A percentile compares a stretch with the other conserved stretches of the same genome.
Evolutionary conservation across 1,140 invertebrate genomes (phyloP).

Genomic region (Grapholita molesta): DNA sequence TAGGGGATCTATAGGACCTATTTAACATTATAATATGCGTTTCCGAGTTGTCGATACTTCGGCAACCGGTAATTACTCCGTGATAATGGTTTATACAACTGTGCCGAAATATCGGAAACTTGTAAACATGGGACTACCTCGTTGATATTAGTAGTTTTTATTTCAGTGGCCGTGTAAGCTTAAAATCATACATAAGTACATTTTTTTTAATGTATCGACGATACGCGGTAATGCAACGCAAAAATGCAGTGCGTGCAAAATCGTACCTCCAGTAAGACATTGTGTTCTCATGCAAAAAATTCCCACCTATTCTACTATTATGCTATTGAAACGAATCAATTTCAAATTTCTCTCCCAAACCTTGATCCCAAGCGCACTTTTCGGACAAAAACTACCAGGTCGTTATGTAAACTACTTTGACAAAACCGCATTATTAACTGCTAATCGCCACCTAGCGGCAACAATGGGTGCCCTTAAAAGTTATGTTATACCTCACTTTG

Average conservation of each 20-base stretch:
- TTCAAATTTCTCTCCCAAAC: not conserved
- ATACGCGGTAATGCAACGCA: not conserved
- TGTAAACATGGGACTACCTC: too few species aligned
- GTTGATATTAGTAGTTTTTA: too few species aligned
- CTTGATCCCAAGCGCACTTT: not conserved
- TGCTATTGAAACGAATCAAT: not conserved
- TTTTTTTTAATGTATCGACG: not conserved
- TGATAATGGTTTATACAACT: too few species aligned
- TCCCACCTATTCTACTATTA: not conserved
- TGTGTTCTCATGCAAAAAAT: not conserved
- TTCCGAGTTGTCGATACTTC: too few species aligned
- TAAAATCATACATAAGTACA: too few species aligned
- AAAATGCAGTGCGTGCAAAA: not conserved
- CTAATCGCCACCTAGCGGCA: constrained; percentile 28
- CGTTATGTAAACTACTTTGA: constrained; percentile 22
- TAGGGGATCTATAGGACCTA: too few species aligned
- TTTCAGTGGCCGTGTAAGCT: too few species aligned
- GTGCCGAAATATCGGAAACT: too few species aligned
- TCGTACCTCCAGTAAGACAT: not conserved
- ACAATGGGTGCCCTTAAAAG: constrained; percentile 27
- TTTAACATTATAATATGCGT: too few species aligned
- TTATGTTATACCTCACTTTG: constrained; percentile 36
- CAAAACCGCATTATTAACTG: constrained; percentile 33
- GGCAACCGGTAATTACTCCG: too few species aligned
- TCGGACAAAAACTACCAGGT: constrained; percentile 5